Percentiles rank a stretch among this genome's conserved stretches.
Evolutionary conservation across 2,797 vertebrate species (phyloP).

Genomic region (Petrocephalus schoutedeni): DNA sequence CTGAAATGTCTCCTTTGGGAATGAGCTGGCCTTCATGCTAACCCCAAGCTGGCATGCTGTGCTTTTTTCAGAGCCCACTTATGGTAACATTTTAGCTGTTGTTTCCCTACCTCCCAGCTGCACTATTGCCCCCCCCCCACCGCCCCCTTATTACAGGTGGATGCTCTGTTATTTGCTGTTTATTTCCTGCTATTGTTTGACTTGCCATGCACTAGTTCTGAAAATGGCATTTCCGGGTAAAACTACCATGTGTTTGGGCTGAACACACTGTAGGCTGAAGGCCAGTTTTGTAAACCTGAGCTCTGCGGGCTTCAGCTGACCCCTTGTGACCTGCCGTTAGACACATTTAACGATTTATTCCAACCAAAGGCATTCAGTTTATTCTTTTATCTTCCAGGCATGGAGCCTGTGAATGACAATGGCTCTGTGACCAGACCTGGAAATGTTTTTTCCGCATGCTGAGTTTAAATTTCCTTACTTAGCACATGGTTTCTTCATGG

Average conservation of each 20-base stretch:
- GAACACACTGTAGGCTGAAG: background rate
- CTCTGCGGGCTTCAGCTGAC: background rate
- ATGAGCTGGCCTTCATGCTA: background rate
- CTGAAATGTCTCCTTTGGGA: background rate
- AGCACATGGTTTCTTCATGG: background rate
- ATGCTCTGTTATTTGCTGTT: background rate
- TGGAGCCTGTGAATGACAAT: background rate
- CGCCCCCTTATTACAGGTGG: background rate
- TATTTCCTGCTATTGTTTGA: background rate
- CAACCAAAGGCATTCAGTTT: background rate
- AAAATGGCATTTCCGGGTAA: background rate
- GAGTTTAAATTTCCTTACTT: background rate
- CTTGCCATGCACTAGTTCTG: background rate
- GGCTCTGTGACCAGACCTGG: background rate
- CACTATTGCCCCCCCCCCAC: background rate
- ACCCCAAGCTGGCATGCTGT: background rate
- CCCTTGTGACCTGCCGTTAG: background rate
- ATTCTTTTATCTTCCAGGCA: background rate
- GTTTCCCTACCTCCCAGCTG: background rate
- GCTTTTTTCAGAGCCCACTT: background rate
- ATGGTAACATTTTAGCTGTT: background rate
- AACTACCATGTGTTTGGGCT: background rate
- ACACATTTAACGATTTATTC: background rate
- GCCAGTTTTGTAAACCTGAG: background rate
- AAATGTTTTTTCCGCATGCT: background rate